phyloP scores from a whole-genome alignment of 2,888 invertebrate species.

The Drosophila longiperda region DNA sequence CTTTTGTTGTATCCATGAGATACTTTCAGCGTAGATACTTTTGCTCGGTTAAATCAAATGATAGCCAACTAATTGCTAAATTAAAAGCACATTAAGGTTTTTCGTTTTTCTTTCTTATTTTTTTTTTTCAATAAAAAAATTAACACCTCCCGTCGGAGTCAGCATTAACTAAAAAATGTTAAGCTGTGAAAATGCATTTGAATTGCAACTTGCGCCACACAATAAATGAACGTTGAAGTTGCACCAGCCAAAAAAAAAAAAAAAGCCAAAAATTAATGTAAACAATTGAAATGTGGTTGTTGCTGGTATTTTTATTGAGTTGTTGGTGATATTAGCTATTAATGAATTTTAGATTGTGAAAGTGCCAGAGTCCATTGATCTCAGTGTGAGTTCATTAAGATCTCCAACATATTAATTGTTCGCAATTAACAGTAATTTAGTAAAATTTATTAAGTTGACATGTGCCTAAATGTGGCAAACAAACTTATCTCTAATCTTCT shows the following conservation, averaged over 20 bases:
- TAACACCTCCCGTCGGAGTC: constrained; percentile 3
- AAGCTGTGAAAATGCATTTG: constrained; percentile 60
- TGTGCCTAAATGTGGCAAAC: not conserved
- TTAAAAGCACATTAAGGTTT: constrained; percentile 70
- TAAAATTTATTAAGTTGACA: constrained; percentile 1
- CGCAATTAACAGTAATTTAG: not conserved
- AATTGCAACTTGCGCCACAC: constrained; percentile 48
- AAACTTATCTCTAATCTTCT: not conserved
- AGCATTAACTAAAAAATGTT: constrained; percentile 24
- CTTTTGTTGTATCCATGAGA: constrained; percentile 54
- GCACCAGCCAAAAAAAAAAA: constrained; percentile 10
- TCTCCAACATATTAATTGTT: constrained; percentile 9
- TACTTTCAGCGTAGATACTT: constrained; percentile 37
- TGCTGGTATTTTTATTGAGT: constrained; percentile 17
- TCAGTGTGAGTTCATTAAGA: constrained; percentile 19
- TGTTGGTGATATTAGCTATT: constrained; percentile 19
- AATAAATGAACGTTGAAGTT: constrained; percentile 33
- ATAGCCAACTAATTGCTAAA: constrained; percentile 62
- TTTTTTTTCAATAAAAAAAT: constrained; percentile 46
- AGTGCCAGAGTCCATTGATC: constrained; percentile 42
- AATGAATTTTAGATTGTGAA: constrained; percentile 45
- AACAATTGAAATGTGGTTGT: constrained; percentile 40
- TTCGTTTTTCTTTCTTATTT: constrained; percentile 13
- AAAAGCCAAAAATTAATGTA: constrained; percentile 22
- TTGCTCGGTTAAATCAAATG: constrained; percentile 46